Evolutionary conservation across 1,140 invertebrate species (phyloP), one percentile per base, ranked within the genome.

Genomic region (Cydia pomonella): DNA sequence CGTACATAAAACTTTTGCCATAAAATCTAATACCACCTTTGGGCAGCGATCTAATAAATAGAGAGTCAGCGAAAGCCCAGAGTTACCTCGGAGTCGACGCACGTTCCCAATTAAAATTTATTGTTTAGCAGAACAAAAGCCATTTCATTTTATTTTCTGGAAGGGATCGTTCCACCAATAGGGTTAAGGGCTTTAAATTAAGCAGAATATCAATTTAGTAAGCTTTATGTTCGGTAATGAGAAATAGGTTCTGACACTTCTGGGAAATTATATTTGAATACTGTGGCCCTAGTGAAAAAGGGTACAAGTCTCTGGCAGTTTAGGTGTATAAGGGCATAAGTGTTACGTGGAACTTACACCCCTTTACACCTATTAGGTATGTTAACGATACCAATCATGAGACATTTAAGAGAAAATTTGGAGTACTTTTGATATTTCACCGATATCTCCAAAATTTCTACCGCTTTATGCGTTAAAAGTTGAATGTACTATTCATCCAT

Each of bases 81-180:
- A 50, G 16, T 23, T 23, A 59, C 63, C 64, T 69, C 64, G 64
- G 16, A 69, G 64, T 33, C 64, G 64, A 69, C 27, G 41, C 64
- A 69, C 64, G 64, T 69, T 69, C 18, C n/a, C 64, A 69, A 69
- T 69, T 69, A 69, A 69, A 69, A 69, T 69, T 69, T 69, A 69
- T 69, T 69, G 64, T 69, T 69, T 38, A 21, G 64, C 64, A 69
- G 64, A 69, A 69, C 64, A 69, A 69, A 69, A 69, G 64, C 64
- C 64, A 38, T 69, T 69, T 69, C 64, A 69, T 69, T 69, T 69
- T 69, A 69, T 69, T 69, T 69, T 69, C 64, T 69, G 64, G 13
- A 69, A 13, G n/a, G 33, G 33, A 25, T 69, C 29, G 33, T n/a
- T 9, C 12, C 62, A 33, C 12, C 27, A n/a, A 2, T 69, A 69